Base-by-base conservation (phyloP, 2,888 invertebrate genomes). In the Prostheceraeus crozeri region DNA sequence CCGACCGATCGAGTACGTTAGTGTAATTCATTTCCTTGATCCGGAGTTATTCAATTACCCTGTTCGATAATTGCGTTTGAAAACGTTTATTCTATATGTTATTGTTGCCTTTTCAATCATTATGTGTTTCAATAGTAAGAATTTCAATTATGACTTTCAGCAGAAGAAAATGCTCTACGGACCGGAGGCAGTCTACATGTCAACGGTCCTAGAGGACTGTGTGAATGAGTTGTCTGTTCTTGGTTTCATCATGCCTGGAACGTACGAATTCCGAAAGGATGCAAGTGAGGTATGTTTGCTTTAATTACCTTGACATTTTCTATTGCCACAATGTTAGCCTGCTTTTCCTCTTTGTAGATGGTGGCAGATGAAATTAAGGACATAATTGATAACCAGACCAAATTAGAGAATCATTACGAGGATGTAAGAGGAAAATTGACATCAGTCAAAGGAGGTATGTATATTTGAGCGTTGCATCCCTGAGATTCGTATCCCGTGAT, bases 131-230 rank as follows among this genome's bases (percentile, higher is more conserved):
- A n/a, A n/a, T n/a, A n/a, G n/a, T n/a, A n/a, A n/a, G n/a, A n/a
- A n/a, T n/a, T n/a, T n/a, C n/a, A n/a, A n/a, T n/a, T n/a, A n/a
- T n/a, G n/a, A n/a, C n/a, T n/a, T n/a, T n/a, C n/a, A n/a, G n/a
- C n/a, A n/a, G 2, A 60, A 59, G 35, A 23, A 14, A 27, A 61
- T 48, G 63, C 61, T 72, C 52, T 45, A 55, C 30, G 69, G 69
- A 6, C 66, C 71, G 53, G 72, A 73, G 62, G 72, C 74, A 56
- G 71, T 75, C 57, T 71, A 72, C 55, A 65, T 71, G 57, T 72
- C 74, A 31, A 72, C 74, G 11, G 72, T 75, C 31, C 64, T 75
- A n/a, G 73, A 74, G 63, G 75, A 75, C 66, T 71, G 71, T 63
- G 71, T 73, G 19, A 72, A 75, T 62, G 73, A 75, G 67, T 65